Base-by-base conservation (phyloP, 1,140 invertebrate species). In the Rhopalosiphum maidis region DNA sequence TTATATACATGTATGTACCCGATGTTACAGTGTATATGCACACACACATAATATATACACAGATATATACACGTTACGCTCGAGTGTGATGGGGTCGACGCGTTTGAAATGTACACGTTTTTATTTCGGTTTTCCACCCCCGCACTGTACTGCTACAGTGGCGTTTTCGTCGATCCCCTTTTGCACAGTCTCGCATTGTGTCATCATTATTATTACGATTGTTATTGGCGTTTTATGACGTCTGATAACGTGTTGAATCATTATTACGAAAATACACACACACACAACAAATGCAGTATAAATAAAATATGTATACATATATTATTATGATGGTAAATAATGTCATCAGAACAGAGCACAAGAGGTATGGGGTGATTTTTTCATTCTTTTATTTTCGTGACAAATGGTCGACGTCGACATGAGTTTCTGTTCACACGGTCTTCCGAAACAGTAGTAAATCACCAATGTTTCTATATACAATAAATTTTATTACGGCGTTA, bases 141-240 rank as follows among this genome's bases (percentile, higher is more conserved):
- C 88, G 54, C 37, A 18, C 54, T 23, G 23, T 30, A 46, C 85
- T 21, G 41, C 4, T n/a, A 8, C 23, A 43, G 37, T 85, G 41
- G 8, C 41, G n/a, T n/a, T 54, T 90, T 90, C 4, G 54, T 41
- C 88, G 48, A 89, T 89, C 87, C 51, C 88, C 23, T 90, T 90
- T 92, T 41, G 22, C 22, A 54, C 82, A 25, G 82, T 35, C 43
- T 51, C 60, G 51, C 48, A 86, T 93, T 85, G 21, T n/a, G n/a
- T 77, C 30, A n/a, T 85, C 51, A 37, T 55, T 51, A 86, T 93
- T 83, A 83, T 83, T 83, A 83, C 77, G 43, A 92, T 83, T 92
- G 77, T 83, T 83, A 83, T 92, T 92, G 89, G 89, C 89, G 55
- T 90, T 90, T 90, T 90, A 90, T 68, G 89, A 90, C 89, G 89